Base-by-base conservation (phyloP, 2,113 vertebrate species). In the Podiceps cristatus region DNA sequence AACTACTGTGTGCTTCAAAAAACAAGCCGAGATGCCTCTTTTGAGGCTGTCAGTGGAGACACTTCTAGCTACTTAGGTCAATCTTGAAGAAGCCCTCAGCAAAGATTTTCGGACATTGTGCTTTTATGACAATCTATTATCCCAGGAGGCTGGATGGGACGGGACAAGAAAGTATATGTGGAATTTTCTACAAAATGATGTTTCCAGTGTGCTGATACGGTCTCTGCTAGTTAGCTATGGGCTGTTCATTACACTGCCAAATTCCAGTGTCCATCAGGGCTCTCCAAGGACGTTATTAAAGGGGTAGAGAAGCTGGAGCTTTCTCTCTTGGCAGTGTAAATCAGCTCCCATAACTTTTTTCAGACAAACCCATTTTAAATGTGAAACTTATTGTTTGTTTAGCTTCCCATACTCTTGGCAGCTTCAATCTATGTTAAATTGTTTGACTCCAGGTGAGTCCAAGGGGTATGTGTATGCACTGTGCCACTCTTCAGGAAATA, bases 231-330 rank as follows among this genome's bases (percentile, higher is more conserved):
- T 69, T 66, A 78, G 10, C 71, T 50, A 8, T 50, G 56, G 56
- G 80, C 80, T 82, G 23, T 13, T 77, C 56, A 33, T 78, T 42
- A 8, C 37, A 10, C 20, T 64, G 60, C 63, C 50, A 69, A 5
- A 28, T 69, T 90, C 60, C 52, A 50, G 23, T 33, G 86, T 55
- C 80, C 64, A 63, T 55, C 76, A 55, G 64, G 52, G 40, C 29
- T 81, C 76, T 95, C 91, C 37, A 59, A 88, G 52, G 84, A 47
- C 18, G 5, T 80, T 87, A 40, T 80, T 93, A 86, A 74, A 92
- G 47, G 25, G 15, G 8, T 27, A 55, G 25, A 77, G 52, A 59
- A 86, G 55, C 52, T 71, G 37, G 40, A 94, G 76, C n/a, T 95
- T 9, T 49, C 80, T 76, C 56, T 92, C 9, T 35, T 35, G 35